Evolutionary conservation across 2,797 vertebrate species (phyloP).

Genomic region (Tarsius wallacei): DNA sequence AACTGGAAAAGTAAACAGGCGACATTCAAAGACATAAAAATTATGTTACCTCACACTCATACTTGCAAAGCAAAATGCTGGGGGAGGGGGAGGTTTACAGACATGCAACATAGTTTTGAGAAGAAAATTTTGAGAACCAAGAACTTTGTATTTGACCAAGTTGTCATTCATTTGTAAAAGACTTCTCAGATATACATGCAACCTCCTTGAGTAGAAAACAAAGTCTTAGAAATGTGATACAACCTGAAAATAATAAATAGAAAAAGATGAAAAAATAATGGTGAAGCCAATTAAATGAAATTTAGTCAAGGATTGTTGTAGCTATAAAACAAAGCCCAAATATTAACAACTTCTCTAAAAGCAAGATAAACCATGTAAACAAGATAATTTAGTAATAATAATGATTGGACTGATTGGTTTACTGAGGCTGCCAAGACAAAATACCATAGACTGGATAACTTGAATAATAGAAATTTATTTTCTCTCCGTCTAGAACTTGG

Average conservation of each 20-base stretch:
- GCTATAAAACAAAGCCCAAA: neutral
- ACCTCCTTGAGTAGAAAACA: neutral
- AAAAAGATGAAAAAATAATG: neutral
- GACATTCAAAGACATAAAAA: neutral
- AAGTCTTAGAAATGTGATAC: neutral
- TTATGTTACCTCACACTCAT: neutral
- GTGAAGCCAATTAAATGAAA: neutral
- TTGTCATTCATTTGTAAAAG: constrained; percentile 3
- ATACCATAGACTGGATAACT: neutral
- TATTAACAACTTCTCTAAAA: constrained; percentile 24
- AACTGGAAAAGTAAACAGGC: neutral
- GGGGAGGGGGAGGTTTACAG: neutral
- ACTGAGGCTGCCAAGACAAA: neutral
- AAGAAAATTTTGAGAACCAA: constrained; percentile 26
- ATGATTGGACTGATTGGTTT: neutral
- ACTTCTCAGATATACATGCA: neutral
- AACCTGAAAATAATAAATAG: neutral
- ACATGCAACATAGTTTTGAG: neutral
- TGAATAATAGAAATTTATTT: neutral
- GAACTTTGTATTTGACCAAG: neutral
- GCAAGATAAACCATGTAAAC: neutral
- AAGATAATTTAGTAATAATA: neutral
- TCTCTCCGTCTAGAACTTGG: neutral
- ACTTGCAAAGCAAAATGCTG: constrained; percentile 47
- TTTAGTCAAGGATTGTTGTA: neutral